Evolutionary conservation across 92 coral and sea anemone genomes (phyloP).

Genomic region (Palythoa grandis): DNA sequence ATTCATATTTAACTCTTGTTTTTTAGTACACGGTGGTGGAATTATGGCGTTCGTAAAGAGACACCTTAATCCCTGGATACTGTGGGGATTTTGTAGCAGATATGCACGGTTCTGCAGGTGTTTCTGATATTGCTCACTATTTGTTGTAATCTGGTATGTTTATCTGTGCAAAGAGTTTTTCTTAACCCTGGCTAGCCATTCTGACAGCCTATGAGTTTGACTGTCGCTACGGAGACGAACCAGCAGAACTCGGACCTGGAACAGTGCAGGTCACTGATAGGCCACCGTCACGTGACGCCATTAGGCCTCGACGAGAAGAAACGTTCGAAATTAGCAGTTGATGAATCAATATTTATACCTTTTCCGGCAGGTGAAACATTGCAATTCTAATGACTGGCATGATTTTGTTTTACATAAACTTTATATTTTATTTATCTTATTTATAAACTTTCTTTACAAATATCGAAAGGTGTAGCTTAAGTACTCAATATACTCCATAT

Average conservation of each 20-base stretch:
- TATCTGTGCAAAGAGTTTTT: constrained; percentile 6
- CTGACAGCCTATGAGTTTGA: constrained; percentile 94
- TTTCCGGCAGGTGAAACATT: not conserved
- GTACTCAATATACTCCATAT: too few species aligned
- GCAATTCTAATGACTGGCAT: not conserved
- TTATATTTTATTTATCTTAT: not conserved
- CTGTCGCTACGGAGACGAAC: constrained; percentile 75
- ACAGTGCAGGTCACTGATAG: constrained; percentile 83
- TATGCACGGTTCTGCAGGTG: too few species aligned
- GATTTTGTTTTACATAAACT: not conserved
- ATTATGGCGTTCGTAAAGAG: too few species aligned
- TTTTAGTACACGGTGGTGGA: too few species aligned
- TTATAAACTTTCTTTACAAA: too few species aligned
- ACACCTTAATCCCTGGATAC: too few species aligned
- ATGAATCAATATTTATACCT: not conserved
- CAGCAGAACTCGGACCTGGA: constrained; percentile 63
- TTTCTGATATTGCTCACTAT: too few species aligned
- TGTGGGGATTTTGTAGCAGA: too few species aligned
- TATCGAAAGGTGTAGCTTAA: too few species aligned
- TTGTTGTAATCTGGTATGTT: not conserved
- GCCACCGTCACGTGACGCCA: constrained; percentile 96
- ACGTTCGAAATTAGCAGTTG: not conserved
- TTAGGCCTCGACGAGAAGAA: constrained; percentile 93
- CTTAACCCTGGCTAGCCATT: constrained; percentile 84
- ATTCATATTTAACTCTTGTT: too few species aligned